Evolutionary conservation across 2,888 invertebrate genomes (phyloP).

Genomic region (Bombylius discolor): DNA sequence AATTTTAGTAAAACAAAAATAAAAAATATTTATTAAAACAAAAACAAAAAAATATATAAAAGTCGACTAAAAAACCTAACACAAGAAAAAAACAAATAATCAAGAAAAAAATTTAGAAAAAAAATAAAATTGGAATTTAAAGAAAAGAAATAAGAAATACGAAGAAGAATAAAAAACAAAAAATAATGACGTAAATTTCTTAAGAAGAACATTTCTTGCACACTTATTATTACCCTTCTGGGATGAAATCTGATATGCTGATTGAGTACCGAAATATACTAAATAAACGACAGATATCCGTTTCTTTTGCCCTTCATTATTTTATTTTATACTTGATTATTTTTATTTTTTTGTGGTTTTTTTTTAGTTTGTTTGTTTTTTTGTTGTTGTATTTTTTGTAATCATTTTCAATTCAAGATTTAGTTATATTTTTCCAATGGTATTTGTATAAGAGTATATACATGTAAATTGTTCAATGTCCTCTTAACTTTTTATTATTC

Average conservation of each 20-base stretch:
- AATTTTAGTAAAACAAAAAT: too few relatives aligned
- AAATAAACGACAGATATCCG: slow-evolving; percentile 6
- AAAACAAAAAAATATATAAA: slow-evolving; percentile 7
- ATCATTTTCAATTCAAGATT: neutral
- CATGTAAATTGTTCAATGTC: too few relatives aligned
- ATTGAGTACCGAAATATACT: slow-evolving; percentile 10
- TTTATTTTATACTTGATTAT: too few relatives aligned
- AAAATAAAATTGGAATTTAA: neutral
- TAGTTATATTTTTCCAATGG: neutral
- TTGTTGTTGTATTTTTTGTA: neutral
- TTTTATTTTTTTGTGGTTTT: neutral
- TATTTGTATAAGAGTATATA: too few relatives aligned
- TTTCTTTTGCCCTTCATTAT: neutral
- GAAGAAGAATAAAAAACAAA: neutral
- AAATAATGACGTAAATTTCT: neutral
- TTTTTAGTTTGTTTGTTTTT: neutral
- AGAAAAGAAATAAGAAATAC: slow-evolving; percentile 1
- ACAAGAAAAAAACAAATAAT: neutral
- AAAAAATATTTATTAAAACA: slow-evolving; percentile 6
- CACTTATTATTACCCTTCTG: slow-evolving; percentile 9
- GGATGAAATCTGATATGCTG: slow-evolving; percentile 12
- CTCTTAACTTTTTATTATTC: too few relatives aligned
- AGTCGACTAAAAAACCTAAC: neutral
- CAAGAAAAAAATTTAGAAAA: neutral
- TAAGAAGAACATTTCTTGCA: slow-evolving; percentile 5